Percentiles rank a stretch among this genome's conserved stretches.
Conservation (phyloP, 2,888 invertebrate species). For the Mesorhabditis belari region DNA sequence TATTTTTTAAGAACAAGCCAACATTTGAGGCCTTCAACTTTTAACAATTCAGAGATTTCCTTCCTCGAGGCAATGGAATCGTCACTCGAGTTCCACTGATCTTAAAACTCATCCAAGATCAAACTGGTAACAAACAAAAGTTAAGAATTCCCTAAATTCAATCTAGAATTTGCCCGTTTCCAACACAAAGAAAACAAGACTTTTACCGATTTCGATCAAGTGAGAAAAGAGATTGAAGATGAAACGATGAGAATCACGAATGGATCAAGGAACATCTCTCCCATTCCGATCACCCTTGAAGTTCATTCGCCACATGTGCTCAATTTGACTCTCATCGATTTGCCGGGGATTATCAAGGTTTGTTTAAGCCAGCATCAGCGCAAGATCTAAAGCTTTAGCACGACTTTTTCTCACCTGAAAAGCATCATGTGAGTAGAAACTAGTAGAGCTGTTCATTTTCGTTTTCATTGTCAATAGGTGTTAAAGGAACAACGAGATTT, state of each 20-base stretch:
- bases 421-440: no score
- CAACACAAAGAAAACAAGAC: conserved; percentile 94
- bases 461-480: no score
- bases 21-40: no score
- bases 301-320: conserved; percentile 86
- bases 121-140: conserved; percentile 53
- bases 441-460: no score
- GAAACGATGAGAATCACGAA: conserved; percentile 97
- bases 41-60: conserved; percentile 44
- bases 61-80: conserved; percentile 56
- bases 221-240: conserved; percentile 83
- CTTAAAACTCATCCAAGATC: conserved; percentile 46
- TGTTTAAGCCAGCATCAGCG: no score
- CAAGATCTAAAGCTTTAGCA: no score
- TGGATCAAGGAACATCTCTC: conserved; percentile 93
- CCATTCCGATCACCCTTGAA: conserved; percentile 91
- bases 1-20: no score
- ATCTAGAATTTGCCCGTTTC: conserved; percentile 93
- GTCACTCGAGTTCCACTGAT: conserved; percentile 59
- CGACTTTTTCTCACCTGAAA: no score
- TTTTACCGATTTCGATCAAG: conserved; percentile 84
- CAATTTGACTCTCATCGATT: conserved; percentile 61
- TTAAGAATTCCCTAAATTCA: no score
- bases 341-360: conserved; percentile 62
- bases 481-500: no score